These are phyloP conservation scores for Drosophila persimilis DNA, from an alignment of 1,140 invertebrate genomes.

Conservation along the genomic window DNA sequence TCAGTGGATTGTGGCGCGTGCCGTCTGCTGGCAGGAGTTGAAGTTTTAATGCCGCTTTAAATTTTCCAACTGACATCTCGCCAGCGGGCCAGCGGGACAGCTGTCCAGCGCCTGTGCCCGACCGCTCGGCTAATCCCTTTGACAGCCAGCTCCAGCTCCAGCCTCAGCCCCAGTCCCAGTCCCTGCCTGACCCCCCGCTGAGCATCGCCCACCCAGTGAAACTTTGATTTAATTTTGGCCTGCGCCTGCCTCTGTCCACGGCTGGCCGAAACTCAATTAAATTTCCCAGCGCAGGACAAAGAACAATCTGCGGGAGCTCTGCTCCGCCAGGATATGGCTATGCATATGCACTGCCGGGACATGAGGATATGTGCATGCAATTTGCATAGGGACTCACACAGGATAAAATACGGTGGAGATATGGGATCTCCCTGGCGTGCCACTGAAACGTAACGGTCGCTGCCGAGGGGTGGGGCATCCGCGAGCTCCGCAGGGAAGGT, in stretches of 20 bases:
- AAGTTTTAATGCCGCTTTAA: slow-evolving; percentile 44
- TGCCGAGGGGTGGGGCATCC: slow-evolving; percentile 7
- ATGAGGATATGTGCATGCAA: background rate
- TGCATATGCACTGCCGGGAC: slow-evolving; percentile 1
- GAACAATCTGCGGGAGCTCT: slow-evolving; percentile 25
- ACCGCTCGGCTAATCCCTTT: slow-evolving; percentile 37
- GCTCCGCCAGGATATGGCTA: background rate
- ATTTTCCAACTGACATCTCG: slow-evolving; percentile 35
- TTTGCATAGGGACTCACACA: background rate
- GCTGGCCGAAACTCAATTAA: slow-evolving; percentile 61
- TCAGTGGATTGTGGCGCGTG: slow-evolving; percentile 56
- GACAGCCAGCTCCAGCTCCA: slow-evolving; percentile 7
- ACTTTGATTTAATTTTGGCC: slow-evolving; percentile 45
- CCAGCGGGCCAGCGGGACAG: background rate
- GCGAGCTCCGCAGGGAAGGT: slow-evolving; percentile 27
- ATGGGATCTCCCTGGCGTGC: background rate
- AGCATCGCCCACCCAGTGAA: background rate
- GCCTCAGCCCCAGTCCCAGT: too few relatives aligned
- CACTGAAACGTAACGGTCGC: slow-evolving; percentile 69
- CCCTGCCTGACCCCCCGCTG: too few relatives aligned
- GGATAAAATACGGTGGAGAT: background rate
- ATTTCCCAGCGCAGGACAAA: slow-evolving; percentile 42
- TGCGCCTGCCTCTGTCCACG: background rate
- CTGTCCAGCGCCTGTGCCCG: slow-evolving; percentile 21
- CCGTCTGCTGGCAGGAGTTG: slow-evolving; percentile 35